These are phyloP conservation scores for Hybognathus amarus DNA, from an alignment of 2,797 vertebrate species.

Conservation along the genomic window DNA sequence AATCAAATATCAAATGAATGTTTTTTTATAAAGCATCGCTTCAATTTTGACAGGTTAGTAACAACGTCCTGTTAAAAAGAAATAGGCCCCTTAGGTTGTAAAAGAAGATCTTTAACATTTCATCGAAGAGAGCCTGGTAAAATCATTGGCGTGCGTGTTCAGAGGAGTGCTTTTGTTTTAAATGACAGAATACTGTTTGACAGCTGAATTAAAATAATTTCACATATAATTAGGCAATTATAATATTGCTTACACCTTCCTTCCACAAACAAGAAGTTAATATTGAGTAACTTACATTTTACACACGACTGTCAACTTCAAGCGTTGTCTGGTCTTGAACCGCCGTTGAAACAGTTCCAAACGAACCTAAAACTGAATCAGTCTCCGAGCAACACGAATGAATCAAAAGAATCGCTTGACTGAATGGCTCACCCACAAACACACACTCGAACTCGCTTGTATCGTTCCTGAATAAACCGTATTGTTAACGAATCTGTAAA, in stretches of 20 bases:
- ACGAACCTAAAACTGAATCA: not conserved
- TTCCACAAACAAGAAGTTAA: not conserved
- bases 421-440: not conserved
- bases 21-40: slow-evolving; percentile 49
- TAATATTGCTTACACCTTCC: not conserved
- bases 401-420: not conserved
- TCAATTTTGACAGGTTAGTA: slow-evolving; percentile 50
- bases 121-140: slow-evolving; percentile 32
- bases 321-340: not conserved
- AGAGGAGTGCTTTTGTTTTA: not conserved
- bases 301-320: not conserved
- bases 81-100: slow-evolving; percentile 47
- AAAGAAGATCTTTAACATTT: slow-evolving; percentile 41
- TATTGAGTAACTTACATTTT: not conserved
- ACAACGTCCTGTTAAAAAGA: slow-evolving; percentile 50
- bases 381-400: not conserved
- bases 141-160: not conserved
- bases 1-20: slow-evolving; percentile 59
- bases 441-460: not conserved
- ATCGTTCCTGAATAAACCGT: not conserved
- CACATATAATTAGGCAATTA: not conserved
- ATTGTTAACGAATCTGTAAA: too few species aligned
- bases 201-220: not conserved
- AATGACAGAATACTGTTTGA: not conserved
- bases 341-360: not conserved